Conservation (phyloP, 2,797 vertebrate species). For the Spinus olivaceus region DNA sequence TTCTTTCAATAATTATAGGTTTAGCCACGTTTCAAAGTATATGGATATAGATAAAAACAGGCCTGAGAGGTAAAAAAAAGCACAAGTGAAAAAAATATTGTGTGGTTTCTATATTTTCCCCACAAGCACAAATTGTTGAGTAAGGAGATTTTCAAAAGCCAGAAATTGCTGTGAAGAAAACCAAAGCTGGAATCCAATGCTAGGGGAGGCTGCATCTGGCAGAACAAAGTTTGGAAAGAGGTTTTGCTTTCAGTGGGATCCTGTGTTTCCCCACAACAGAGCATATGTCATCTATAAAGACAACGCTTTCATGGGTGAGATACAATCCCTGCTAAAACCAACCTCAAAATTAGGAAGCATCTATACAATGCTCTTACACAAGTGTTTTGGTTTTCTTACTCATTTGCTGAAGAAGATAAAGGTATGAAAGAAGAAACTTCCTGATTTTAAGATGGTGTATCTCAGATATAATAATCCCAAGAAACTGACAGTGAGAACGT, state of each 20-base stretch:
- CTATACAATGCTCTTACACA: not conserved
- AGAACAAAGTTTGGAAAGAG: slow-evolving; percentile 37
- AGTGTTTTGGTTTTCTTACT: slow-evolving; percentile 9
- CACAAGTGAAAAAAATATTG: slow-evolving; percentile 29
- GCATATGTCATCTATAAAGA: not conserved
- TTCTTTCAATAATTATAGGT: slow-evolving; percentile 59
- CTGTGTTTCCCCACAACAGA: not conserved
- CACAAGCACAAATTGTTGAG: slow-evolving; percentile 71
- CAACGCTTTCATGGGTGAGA: not conserved
- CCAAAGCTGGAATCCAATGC: slow-evolving; percentile 32
- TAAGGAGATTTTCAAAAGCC: slow-evolving; percentile 77
- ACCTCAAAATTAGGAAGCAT: slow-evolving; percentile 28
- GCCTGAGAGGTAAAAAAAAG: slow-evolving; percentile 44
- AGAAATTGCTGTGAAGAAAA: slow-evolving; percentile 71
- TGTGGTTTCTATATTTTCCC: slow-evolving; percentile 66
- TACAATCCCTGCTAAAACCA: slow-evolving; percentile 19
- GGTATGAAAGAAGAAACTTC: not conserved
- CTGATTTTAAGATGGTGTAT: not conserved
- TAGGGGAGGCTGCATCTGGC: slow-evolving; percentile 51
- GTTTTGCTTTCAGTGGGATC: slow-evolving; percentile 2
- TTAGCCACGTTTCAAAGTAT: slow-evolving; percentile 33
- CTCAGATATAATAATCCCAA: not conserved
- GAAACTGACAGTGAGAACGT: not conserved
- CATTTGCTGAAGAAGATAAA: not conserved
- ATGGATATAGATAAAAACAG: slow-evolving; percentile 62